Evolutionary conservation across 1,140 invertebrate genomes (phyloP).

Genomic region (Cecropterus lyciades): DNA sequence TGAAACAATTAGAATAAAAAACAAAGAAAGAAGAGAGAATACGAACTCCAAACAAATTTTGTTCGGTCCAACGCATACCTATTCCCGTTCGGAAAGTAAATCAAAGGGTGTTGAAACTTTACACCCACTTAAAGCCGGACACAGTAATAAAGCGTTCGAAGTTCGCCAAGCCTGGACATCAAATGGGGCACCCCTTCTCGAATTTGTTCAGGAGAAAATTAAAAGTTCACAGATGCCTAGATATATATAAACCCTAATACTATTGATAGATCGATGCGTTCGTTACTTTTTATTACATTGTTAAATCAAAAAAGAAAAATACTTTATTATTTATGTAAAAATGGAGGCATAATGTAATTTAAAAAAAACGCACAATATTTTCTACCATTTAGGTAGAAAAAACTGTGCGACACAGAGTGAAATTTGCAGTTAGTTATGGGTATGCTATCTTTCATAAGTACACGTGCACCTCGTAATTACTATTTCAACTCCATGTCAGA

Average conservation of each 20-base stretch:
- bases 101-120: constrained; percentile 84
- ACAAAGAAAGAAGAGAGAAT: constrained; percentile 33
- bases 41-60: constrained; percentile 64
- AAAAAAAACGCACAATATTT: too few species aligned
- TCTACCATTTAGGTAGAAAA: too few species aligned
- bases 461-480: constrained; percentile 9
- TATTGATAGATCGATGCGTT: constrained; percentile 22
- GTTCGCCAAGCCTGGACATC: constrained; percentile 80
- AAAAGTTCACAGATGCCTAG: constrained; percentile 65
- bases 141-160: constrained; percentile 83
- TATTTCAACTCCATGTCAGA: constrained; percentile 21
- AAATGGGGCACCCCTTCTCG: constrained; percentile 77
- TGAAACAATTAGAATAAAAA: neutral
- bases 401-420: neutral
- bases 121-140: constrained; percentile 84
- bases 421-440: neutral
- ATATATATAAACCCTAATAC: constrained; percentile 32
- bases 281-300: neutral
- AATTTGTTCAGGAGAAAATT: constrained; percentile 76
- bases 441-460: neutral
- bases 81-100: constrained; percentile 75
- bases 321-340: neutral
- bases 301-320: neutral
- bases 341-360: too few species aligned
- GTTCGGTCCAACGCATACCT: constrained; percentile 61